Percentiles rank a stretch among this genome's conserved stretches.
Conservation (phyloP, 2,888 invertebrate species). For the Folsomia manolachei region DNA sequence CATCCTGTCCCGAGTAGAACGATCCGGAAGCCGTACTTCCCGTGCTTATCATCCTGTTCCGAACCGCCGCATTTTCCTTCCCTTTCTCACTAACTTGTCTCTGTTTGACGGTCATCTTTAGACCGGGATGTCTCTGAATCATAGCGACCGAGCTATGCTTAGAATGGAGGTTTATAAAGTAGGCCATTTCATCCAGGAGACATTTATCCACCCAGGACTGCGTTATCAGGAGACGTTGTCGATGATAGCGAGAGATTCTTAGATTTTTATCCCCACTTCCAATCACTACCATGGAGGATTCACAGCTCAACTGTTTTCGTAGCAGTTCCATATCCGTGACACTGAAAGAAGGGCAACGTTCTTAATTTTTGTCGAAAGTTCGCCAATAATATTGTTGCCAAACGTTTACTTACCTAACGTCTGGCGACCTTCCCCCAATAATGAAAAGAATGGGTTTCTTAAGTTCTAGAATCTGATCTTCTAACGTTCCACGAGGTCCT, state of each 20-base stretch:
- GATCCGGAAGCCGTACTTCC: too few relatives aligned
- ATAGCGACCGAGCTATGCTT: conserved; percentile 13
- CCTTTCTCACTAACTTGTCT: neutral
- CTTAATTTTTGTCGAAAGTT: neutral
- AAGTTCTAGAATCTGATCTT: conserved; percentile 70
- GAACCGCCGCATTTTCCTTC: neutral
- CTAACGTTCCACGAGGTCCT: conserved; percentile 71
- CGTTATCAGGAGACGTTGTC: conserved; percentile 70
- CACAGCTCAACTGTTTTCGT: conserved; percentile 67
- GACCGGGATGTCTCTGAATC: conserved; percentile 8
- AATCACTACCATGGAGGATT: conserved; percentile 72
- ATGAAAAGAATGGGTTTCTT: conserved; percentile 74
- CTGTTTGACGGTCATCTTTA: neutral
- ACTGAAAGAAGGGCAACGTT: conserved; percentile 56
- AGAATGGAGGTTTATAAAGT: conserved; percentile 39
- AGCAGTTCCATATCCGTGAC: conserved; percentile 74
- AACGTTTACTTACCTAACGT: conserved; percentile 59
- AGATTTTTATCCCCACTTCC: conserved; percentile 76
- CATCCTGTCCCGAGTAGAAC: too few relatives aligned
- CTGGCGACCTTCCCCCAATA: conserved; percentile 70
- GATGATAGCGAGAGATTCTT: conserved; percentile 67
- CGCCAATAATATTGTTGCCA: neutral
- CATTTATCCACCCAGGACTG: conserved; percentile 76
- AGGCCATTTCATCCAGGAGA: conserved; percentile 59
- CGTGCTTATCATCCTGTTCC: neutral